Evolutionary conservation across 2,797 vertebrate species (phyloP).

Genomic region (Simalia tracyae): DNA sequence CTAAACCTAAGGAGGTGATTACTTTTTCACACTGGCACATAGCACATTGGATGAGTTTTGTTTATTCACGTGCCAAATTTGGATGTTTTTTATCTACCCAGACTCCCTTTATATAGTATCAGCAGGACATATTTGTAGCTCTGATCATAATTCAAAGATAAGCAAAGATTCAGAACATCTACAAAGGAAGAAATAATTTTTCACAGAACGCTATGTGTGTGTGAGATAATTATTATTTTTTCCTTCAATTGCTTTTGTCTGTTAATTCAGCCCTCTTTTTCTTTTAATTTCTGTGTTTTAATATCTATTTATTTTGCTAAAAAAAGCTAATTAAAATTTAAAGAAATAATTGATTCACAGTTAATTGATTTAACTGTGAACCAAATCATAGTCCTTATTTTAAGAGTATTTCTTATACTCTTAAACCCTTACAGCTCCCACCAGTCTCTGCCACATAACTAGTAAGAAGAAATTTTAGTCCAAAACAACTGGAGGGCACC

Average conservation of each 20-base stretch:
- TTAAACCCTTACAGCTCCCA: not conserved
- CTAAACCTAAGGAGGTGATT: not conserved
- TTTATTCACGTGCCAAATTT: not conserved
- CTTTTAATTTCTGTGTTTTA: not conserved
- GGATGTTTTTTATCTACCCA: not conserved
- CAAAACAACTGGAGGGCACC: not conserved
- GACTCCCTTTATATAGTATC: not conserved
- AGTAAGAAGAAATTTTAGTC: not conserved
- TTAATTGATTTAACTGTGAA: not conserved
- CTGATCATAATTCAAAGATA: not conserved
- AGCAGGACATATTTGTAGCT: not conserved
- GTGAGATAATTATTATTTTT: not conserved
- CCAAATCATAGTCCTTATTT: not conserved
- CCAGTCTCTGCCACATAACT: not conserved
- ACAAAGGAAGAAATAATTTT: not conserved
- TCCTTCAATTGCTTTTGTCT: not conserved
- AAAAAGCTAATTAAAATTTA: not conserved
- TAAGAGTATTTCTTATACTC: not conserved
- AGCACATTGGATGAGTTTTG: not conserved
- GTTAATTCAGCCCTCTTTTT: not conserved
- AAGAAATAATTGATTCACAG: not conserved
- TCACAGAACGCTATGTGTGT: not conserved
- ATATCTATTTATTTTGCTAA: not conserved
- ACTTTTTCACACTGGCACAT: not conserved
- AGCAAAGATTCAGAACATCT: not conserved